A percentile compares a stretch with the other conserved stretches of the same genome.
These are phyloP conservation scores for Euspilapteryx auroguttella DNA, from an alignment of 2,888 invertebrate species.

Conservation along the genomic window DNA sequence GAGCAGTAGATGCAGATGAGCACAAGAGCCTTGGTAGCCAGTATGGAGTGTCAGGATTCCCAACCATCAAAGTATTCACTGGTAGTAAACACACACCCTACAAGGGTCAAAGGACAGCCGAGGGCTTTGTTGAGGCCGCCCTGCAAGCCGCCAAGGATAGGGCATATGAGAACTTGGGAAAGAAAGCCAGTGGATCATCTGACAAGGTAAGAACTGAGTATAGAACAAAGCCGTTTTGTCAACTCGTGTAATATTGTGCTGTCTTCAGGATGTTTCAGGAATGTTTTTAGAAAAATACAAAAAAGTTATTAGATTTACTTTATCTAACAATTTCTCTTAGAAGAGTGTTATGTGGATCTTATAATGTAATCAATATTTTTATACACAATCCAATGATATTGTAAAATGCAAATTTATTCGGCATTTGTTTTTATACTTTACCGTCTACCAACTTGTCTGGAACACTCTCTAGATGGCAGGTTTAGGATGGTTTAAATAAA, in stretches of 20 bases:
- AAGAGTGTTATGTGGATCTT: no score
- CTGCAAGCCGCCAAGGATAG: conserved; percentile 77
- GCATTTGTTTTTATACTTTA: no score
- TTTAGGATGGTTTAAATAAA: no score
- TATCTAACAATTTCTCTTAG: no score
- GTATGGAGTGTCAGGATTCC: conserved; percentile 89
- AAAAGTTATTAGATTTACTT: no score
- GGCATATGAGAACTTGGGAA: conserved; percentile 70
- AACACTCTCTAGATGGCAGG: no score
- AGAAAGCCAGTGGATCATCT: conserved; percentile 45
- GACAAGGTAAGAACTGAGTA: conserved; percentile 36
- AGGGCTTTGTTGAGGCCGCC: conserved; percentile 82
- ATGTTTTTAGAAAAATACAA: no score
- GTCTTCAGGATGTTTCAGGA: no score
- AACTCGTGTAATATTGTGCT: conserved; percentile 8
- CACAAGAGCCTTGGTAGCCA: conserved; percentile 79
- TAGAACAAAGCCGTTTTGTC: conserved; percentile 9
- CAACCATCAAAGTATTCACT: conserved; percentile 94
- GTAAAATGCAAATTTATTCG: no score
- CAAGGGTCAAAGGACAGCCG: conserved; percentile 83
- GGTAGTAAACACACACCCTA: conserved; percentile 85
- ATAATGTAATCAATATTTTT: no score
- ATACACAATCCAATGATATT: no score
- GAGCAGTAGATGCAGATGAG: conserved; percentile 90
- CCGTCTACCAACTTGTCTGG: no score